Conservation (phyloP, 2,797 vertebrate species). For the Peromyscus eremicus region DNA sequence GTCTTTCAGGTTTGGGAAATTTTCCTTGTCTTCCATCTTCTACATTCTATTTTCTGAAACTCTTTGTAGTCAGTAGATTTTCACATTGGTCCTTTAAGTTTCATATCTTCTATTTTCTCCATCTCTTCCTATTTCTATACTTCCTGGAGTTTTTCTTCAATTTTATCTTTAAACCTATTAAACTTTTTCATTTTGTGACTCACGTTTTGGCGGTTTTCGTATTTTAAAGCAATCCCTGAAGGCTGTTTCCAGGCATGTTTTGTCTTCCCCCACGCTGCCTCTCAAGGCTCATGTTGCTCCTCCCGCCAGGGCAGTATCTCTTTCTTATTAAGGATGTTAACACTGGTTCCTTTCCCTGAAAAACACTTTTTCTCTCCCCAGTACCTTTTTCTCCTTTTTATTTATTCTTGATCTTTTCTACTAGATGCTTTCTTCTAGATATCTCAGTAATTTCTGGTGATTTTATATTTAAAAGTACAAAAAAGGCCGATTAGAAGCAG, state of each 20-base stretch:
- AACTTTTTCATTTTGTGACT: constrained; percentile 31
- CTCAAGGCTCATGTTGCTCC: constrained; percentile 37
- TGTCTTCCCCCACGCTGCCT: background rate
- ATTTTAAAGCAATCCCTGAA: constrained; percentile 23
- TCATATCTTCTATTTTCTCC: background rate
- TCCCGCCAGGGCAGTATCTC: background rate
- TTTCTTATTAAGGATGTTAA: constrained; percentile 43
- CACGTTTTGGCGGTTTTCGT: background rate
- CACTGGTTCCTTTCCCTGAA: background rate
- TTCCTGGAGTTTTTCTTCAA: constrained; percentile 39
- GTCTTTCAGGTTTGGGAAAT: background rate
- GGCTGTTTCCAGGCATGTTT: constrained; percentile 1
- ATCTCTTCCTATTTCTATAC: constrained; percentile 28
- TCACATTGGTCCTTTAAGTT: constrained; percentile 22
- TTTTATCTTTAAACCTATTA: constrained; percentile 43
- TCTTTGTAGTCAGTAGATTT: background rate
- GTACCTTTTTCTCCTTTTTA: background rate
- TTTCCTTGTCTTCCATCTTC: constrained; percentile 19
- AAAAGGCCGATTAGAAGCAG: background rate
- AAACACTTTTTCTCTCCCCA: constrained; percentile 8
- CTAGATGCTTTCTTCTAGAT: background rate
- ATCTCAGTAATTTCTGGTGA: background rate
- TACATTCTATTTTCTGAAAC: constrained; percentile 2
- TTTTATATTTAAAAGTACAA: background rate
- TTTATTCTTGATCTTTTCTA: constrained; percentile 11